Evolutionary conservation across 2,797 vertebrate genomes (phyloP).

Genomic region (Telmatherina bonti): DNA sequence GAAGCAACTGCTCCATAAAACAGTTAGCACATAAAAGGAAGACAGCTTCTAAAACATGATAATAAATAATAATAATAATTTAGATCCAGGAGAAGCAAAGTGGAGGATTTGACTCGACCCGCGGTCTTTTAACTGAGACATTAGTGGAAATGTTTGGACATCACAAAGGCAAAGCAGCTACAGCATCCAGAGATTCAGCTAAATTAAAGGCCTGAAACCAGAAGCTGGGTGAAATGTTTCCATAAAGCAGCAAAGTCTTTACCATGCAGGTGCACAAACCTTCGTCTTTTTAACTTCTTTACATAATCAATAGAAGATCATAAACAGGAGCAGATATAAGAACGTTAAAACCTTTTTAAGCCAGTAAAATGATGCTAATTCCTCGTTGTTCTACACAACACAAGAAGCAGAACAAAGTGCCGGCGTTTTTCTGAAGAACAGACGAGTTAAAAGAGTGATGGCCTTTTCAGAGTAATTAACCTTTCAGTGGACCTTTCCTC

Average conservation of each 20-base stretch:
- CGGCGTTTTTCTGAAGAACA: slow-evolving; percentile 34
- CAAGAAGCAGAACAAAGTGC: background rate
- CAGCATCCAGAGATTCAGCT: too few species aligned
- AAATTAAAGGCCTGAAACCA: background rate
- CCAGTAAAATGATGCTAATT: too few species aligned
- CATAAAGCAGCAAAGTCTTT: too few species aligned
- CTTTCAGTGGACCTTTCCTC: slow-evolving; percentile 39
- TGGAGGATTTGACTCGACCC: background rate
- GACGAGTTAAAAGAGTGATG: slow-evolving; percentile 29
- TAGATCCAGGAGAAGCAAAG: too few species aligned
- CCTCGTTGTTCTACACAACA: background rate
- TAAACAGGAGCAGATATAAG: too few species aligned
- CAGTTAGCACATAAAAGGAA: background rate
- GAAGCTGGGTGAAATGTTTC: background rate
- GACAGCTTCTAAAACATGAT: background rate
- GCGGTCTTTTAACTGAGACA: background rate
- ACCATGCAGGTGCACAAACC: too few species aligned
- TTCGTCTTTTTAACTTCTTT: background rate
- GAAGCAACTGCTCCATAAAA: background rate
- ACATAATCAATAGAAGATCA: too few species aligned
- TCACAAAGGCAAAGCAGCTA: background rate
- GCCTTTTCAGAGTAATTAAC: slow-evolving; percentile 18
- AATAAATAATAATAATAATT: background rate
- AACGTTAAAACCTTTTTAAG: too few species aligned
- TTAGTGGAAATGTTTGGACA: background rate